Percentiles rank a stretch among this genome's conserved stretches.
These are phyloP conservation scores for Aricia agestis DNA, from an alignment of 1,140 invertebrate genomes.

Conservation along the genomic window DNA sequence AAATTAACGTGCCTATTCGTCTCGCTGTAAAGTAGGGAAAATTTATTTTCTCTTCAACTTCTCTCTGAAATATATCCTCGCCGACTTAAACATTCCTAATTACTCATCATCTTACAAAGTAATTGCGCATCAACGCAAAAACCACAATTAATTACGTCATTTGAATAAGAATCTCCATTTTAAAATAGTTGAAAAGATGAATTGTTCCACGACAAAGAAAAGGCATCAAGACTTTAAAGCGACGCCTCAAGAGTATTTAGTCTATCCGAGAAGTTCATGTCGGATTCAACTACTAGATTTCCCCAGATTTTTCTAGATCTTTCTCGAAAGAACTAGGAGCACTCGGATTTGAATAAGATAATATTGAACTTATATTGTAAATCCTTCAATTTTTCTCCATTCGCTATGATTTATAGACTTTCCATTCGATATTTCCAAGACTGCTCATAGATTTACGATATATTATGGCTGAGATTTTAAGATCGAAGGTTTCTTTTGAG, in stretches of 20 bases:
- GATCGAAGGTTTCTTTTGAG: too few species aligned
- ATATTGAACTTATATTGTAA: not conserved
- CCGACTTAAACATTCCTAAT: not conserved
- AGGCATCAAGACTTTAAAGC: slow-evolving; percentile 14
- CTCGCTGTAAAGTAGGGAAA: too few species aligned
- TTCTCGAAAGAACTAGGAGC: not conserved
- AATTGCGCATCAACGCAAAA: not conserved
- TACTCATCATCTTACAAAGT: not conserved
- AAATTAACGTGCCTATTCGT: too few species aligned
- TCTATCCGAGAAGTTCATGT: slow-evolving; percentile 20
- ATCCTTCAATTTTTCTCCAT: slow-evolving; percentile 1
- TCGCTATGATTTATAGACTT: not conserved
- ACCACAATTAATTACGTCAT: slow-evolving; percentile 1
- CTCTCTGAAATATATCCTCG: not conserved
- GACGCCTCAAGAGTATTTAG: slow-evolving; percentile 21
- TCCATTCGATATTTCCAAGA: not conserved
- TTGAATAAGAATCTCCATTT: slow-evolving; percentile 19
- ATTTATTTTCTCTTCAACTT: too few species aligned
- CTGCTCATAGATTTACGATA: not conserved
- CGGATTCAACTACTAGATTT: slow-evolving; percentile 18
- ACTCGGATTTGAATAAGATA: slow-evolving; percentile 12
- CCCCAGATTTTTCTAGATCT: not conserved
- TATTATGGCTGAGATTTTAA: not conserved
- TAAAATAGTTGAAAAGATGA: slow-evolving; percentile 17
- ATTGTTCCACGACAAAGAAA: slow-evolving; percentile 16